Evolutionary conservation across 2,797 vertebrate genomes (phyloP).

Genomic region (Fistularia tabacaria): DNA sequence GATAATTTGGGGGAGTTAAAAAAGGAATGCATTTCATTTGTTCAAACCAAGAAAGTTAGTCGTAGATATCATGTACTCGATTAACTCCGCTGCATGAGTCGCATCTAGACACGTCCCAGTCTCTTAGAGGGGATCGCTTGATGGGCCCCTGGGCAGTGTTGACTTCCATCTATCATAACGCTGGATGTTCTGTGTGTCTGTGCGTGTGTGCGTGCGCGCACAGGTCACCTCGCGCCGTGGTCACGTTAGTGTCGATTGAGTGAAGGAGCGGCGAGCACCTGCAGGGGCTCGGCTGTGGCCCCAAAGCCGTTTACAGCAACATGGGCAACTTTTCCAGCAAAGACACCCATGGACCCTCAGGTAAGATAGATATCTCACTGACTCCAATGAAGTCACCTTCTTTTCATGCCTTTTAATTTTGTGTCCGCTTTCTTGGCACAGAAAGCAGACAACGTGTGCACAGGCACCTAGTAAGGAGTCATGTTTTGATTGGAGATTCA

Average conservation of each 20-base stretch:
- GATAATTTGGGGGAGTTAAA: no score
- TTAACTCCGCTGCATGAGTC: no score
- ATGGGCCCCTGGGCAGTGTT: neutral
- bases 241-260: constrained; percentile 31
- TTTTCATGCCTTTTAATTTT: neutral
- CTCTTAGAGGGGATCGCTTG: no score
- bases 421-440: no score
- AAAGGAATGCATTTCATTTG: no score
- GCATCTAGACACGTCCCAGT: no score
- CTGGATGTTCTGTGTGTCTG: constrained; percentile 16
- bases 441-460: no score
- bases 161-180: constrained; percentile 27
- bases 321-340: constrained; percentile 79
- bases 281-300: constrained; percentile 45
- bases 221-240: constrained; percentile 35
- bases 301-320: constrained; percentile 37
- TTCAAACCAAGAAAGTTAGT: neutral
- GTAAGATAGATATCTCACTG: constrained; percentile 37
- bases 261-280: constrained; percentile 38
- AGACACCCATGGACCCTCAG: constrained; percentile 68
- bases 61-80: neutral
- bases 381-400: neutral
- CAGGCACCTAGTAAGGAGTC: no score
- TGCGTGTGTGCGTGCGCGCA: no score
- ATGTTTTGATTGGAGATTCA: no score